phyloP scores from a whole-genome alignment of 2,888 invertebrate genomes.

The Dasypolia templi region DNA sequence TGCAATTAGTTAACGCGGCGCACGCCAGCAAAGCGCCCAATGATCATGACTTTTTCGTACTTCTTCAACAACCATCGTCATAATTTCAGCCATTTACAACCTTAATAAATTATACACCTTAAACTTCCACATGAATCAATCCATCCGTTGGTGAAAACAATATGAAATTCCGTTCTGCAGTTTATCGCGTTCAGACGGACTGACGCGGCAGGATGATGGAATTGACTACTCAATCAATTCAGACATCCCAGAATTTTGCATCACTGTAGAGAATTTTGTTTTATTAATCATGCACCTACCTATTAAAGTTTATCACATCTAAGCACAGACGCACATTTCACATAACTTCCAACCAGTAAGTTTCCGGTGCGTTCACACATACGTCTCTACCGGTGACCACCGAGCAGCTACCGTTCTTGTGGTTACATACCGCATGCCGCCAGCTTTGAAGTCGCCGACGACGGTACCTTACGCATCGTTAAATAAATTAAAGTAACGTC shows the following conservation, averaged over 20 bases:
- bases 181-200: background rate
- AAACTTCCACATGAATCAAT: too few relatives aligned
- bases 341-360: conserved; percentile 9
- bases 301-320: conserved; percentile 4
- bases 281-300: background rate
- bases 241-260: background rate
- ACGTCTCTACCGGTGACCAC: conserved; percentile 12
- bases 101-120: background rate
- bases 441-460: conserved; percentile 52
- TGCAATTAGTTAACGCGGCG: background rate
- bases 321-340: conserved; percentile 4
- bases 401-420: conserved; percentile 2
- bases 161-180: too few relatives aligned
- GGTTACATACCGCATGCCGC: conserved; percentile 39
- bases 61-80: background rate
- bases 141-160: too few relatives aligned
- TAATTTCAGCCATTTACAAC: background rate
- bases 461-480: background rate
- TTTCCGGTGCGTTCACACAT: conserved; percentile 32
- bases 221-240: background rate
- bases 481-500: background rate
- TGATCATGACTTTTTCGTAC: too few relatives aligned
- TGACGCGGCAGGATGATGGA: too few relatives aligned
- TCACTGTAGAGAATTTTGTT: too few relatives aligned
- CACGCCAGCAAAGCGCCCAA: background rate